Conservation (phyloP, 2,797 vertebrate genomes). For the Thunnus albacares region DNA sequence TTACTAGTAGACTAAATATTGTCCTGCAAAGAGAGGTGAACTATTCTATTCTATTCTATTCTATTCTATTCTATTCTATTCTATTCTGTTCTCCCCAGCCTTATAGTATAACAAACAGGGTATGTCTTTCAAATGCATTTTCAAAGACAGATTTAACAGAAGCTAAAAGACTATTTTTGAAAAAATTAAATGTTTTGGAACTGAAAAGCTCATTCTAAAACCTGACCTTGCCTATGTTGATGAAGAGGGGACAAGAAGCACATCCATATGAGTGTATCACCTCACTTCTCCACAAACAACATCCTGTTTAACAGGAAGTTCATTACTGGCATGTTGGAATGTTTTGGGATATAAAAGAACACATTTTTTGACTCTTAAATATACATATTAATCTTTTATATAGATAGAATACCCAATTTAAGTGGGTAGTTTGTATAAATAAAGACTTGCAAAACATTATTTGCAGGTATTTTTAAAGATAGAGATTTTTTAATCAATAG, state of each 20-base stretch:
- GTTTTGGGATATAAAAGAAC: not conserved
- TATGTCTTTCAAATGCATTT: too few species aligned
- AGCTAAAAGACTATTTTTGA: not conserved
- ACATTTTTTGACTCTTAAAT: not conserved
- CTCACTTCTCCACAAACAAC: not conserved
- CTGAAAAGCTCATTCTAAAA: not conserved
- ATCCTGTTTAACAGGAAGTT: conserved; percentile 58
- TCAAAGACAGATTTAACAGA: not conserved
- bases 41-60: not conserved
- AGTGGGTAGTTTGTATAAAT: not conserved
- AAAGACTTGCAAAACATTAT: not conserved
- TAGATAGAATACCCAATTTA: not conserved
- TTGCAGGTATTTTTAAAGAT: not conserved
- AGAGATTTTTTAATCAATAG: not conserved
- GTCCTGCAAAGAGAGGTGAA: not conserved
- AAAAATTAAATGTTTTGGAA: not conserved
- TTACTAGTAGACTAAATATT: not conserved
- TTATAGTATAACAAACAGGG: not conserved
- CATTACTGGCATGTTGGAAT: not conserved
- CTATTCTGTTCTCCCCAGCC: not conserved
- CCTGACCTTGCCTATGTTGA: not conserved
- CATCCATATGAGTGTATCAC: not conserved
- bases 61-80: too few species aligned
- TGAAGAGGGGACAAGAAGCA: not conserved
- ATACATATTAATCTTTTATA: not conserved